Percentiles rank a stretch among this genome's conserved stretches.
phyloP scores from a whole-genome alignment of 2,113 vertebrate species.

The Triplophysa rosa region DNA sequence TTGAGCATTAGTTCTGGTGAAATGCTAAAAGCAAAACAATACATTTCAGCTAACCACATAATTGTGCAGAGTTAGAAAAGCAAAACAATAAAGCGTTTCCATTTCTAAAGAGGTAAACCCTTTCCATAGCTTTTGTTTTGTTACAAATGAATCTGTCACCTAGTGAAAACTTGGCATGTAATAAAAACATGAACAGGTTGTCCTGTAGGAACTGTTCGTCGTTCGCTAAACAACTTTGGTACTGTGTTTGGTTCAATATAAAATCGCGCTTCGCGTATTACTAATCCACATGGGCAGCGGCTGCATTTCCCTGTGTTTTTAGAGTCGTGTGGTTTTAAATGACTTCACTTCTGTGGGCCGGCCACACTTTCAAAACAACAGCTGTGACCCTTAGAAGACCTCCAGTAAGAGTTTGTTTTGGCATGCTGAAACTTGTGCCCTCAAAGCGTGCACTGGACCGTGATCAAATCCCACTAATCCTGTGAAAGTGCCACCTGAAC shows the following conservation, averaged over 20 bases:
- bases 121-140: not conserved
- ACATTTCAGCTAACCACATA: not conserved
- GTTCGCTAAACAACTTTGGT: too few species aligned
- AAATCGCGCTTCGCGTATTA: too few species aligned
- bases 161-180: too few species aligned
- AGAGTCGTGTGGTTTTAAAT: not conserved
- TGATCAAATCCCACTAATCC: conserved; percentile 23
- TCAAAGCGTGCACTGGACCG: conserved; percentile 22
- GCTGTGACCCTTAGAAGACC: conserved; percentile 25
- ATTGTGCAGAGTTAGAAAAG: not conserved
- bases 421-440: not conserved
- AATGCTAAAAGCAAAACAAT: not conserved
- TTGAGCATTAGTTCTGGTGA: too few species aligned
- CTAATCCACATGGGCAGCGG: not conserved
- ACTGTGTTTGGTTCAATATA: too few species aligned
- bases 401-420: conserved; percentile 21
- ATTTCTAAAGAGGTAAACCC: not conserved
- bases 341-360: not conserved
- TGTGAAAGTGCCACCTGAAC: not conserved
- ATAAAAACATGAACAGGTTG: too few species aligned
- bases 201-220: too few species aligned
- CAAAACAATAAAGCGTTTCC: not conserved
- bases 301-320: not conserved
- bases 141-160: too few species aligned
- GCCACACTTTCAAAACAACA: not conserved